Evolutionary conservation across 2,113 vertebrate genomes (phyloP), one percentile per base, ranked within the genome.

Genomic region (Megaceryle torquata): DNA sequence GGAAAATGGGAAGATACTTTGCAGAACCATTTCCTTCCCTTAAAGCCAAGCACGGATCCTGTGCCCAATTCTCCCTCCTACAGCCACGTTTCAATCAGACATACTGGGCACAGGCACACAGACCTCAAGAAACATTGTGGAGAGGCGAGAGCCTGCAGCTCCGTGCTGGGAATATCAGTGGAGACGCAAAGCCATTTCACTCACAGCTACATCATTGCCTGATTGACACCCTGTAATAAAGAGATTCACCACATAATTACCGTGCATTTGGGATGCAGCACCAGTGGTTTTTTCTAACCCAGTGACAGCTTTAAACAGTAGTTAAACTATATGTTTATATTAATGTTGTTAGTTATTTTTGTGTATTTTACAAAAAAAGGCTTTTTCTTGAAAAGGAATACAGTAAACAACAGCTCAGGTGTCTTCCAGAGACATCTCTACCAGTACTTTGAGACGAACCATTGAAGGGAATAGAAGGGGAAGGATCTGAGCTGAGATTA

Each of bases 181-280:
- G 92, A 92, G 85, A 35, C 46, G 69, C 86, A 92, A 81, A 94
- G 86, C 2, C 6, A 76, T 76, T 90, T 82, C 83, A 84, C 87
- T 85, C 4, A 0, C 93, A 91, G 95, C 76, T 88, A 83, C 35
- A 2, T 43, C 2, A 1, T 46, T 0, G 3, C 67, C 59, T 95
- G 96, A 97, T 59, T 96, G 95, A 93, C 96, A 95, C 37, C n/a
- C 91, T 89, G 59, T 94, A 94, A 96, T 94, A 96, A 96, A 93
- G 86, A 96, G 77, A 93, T 92, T 94, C 3, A 2, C 83, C 92
- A 92, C 88, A 59, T 96, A 95, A 96, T 97, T 95, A 91, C 53
- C 2, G 4, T 87, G 92, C 86, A 50, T 63, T 93, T 79, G 91
- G 91, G 91, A 97, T 93, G 88, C 86, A 79, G 77, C 63, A 65